These are phyloP conservation scores for Neodiprion pinetum DNA, from an alignment of 1,140 invertebrate species.

Conservation along the genomic window DNA sequence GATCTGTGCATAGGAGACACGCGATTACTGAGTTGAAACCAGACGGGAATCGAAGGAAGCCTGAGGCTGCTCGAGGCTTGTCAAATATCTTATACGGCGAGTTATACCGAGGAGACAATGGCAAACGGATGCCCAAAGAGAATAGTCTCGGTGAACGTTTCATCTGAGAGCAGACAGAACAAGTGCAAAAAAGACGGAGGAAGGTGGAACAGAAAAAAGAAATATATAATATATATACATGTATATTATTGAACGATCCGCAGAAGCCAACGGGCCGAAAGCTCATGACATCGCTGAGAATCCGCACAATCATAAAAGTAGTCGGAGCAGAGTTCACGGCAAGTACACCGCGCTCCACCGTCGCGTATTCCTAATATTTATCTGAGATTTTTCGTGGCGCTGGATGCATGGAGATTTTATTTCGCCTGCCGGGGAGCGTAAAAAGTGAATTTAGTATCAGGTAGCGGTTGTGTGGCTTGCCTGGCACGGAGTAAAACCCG, in stretches of 20 bases:
- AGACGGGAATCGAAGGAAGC: too few species aligned
- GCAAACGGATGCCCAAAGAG: too few species aligned
- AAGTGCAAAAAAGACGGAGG: neutral
- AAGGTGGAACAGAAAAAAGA: too few species aligned
- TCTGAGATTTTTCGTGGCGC: neutral
- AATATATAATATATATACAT: too few species aligned
- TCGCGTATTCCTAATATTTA: neutral
- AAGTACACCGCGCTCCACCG: neutral
- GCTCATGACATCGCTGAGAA: neutral
- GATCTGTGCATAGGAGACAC: too few species aligned
- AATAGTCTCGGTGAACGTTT: neutral
- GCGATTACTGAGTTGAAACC: too few species aligned
- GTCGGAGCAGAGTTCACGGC: neutral
- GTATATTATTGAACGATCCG: neutral
- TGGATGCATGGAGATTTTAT: neutral
- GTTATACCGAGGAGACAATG: too few species aligned
- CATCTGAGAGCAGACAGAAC: neutral
- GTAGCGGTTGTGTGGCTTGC: neutral
- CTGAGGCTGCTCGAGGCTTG: too few species aligned
- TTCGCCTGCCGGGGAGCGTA: neutral
- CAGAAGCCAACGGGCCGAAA: neutral
- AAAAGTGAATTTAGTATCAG: constrained; percentile 1
- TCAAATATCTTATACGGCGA: too few species aligned
- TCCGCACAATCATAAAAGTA: neutral
- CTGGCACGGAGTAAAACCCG: neutral